Percentiles rank a stretch among this genome's conserved stretches.
phyloP scores from a whole-genome alignment of 1,140 invertebrate genomes.

The Oppia nitens region DNA sequence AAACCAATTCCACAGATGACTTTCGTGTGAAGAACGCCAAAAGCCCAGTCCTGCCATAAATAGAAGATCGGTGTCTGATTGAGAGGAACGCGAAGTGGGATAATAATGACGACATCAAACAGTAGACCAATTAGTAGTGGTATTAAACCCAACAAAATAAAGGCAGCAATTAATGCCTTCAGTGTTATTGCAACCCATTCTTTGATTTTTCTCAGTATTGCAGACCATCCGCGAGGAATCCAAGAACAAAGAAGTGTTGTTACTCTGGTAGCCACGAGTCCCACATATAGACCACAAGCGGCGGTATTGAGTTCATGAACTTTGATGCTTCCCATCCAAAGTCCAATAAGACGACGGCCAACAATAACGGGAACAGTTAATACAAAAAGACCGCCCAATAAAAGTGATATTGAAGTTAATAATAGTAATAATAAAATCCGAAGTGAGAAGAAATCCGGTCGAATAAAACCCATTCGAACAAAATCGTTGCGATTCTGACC shows the following conservation, averaged over 20 bases:
- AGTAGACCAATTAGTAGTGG: conserved; percentile 80
- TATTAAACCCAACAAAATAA: conserved; percentile 66
- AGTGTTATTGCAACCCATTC: conserved; percentile 41
- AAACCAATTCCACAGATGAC: conserved; percentile 88
- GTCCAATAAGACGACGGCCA: conserved; percentile 64
- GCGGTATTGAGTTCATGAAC: conserved; percentile 93
- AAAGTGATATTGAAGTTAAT: conserved; percentile 4
- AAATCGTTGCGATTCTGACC: background rate
- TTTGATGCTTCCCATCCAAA: conserved; percentile 50
- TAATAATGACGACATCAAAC: conserved; percentile 75
- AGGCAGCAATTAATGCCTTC: conserved; percentile 46
- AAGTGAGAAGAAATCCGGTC: conserved; percentile 61
- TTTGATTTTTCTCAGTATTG: conserved; percentile 50
- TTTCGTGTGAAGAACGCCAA: conserved; percentile 92
- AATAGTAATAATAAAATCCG: conserved; percentile 10
- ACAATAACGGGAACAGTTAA: conserved; percentile 45
- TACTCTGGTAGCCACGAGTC: conserved; percentile 65
- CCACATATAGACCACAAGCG: conserved; percentile 79
- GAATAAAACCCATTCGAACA: conserved; percentile 45
- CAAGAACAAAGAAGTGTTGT: conserved; percentile 60
- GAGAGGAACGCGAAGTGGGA: conserved; percentile 76
- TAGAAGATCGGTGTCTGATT: conserved; percentile 88
- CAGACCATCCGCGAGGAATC: conserved; percentile 66
- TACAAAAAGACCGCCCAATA: conserved; percentile 14
- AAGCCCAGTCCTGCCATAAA: conserved; percentile 73